These are phyloP conservation scores for Alsophila aescularia DNA, from an alignment of 2,888 invertebrate genomes.

Conservation along the genomic window DNA sequence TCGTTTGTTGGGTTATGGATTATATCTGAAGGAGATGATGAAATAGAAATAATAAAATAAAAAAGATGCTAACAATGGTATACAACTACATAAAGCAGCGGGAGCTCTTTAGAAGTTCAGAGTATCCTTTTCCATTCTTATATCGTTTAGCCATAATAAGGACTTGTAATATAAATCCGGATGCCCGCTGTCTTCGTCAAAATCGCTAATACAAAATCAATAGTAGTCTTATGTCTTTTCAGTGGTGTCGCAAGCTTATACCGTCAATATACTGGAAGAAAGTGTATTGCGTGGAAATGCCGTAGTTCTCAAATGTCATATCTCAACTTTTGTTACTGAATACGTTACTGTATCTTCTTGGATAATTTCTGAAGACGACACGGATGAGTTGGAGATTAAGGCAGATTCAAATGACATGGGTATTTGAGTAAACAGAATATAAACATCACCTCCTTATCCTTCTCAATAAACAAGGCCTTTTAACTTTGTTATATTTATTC, in stretches of 20 bases:
- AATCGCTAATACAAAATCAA: neutral
- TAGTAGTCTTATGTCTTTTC: constrained; percentile 56
- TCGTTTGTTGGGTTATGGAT: constrained; percentile 92
- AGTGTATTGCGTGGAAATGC: constrained; percentile 95
- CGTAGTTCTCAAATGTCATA: constrained; percentile 95
- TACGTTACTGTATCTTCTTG: constrained; percentile 94
- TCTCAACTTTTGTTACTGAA: constrained; percentile 96
- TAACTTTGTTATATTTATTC: neutral
- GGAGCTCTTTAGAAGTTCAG: constrained; percentile 15
- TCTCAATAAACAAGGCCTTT: constrained; percentile 23
- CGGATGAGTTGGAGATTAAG: constrained; percentile 77
- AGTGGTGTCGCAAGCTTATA: constrained; percentile 96
- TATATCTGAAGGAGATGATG: constrained; percentile 85
- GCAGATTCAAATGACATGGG: constrained; percentile 71
- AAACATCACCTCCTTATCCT: constrained; percentile 32
- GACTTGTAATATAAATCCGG: neutral
- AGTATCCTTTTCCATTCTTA: constrained; percentile 29
- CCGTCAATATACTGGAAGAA: constrained; percentile 95
- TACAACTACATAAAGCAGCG: neutral
- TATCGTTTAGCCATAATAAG: neutral
- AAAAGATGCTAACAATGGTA: constrained; percentile 63
- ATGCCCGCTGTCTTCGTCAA: no score
- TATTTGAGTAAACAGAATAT: constrained; percentile 46
- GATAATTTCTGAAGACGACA: constrained; percentile 90
- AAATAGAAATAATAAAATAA: constrained; percentile 66